Conservation (phyloP, 1,140 invertebrate genomes). For the Sarcophaga peregrina region DNA sequence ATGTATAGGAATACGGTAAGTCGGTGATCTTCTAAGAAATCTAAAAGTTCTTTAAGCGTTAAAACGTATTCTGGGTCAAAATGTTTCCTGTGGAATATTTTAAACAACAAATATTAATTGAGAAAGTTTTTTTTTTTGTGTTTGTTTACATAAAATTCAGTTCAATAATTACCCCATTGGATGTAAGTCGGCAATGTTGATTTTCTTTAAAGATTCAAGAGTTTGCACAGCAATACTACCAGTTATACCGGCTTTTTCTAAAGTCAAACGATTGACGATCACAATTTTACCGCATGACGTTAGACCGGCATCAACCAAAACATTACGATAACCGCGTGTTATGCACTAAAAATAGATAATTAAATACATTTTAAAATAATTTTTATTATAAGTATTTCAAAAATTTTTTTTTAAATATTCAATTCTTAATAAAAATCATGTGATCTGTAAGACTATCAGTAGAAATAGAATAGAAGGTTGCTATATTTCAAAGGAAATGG, state of each 20-base stretch:
- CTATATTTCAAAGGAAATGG: too few relatives aligned
- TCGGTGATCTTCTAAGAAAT: constrained; percentile 55
- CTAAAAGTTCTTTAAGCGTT: constrained; percentile 55
- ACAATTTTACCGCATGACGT: constrained; percentile 63
- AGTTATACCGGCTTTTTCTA: constrained; percentile 52
- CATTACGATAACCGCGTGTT: constrained; percentile 61
- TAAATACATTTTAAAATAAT: too few relatives aligned
- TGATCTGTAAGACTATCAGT: background rate
- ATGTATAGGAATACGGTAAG: constrained; percentile 58
- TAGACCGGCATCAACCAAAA: constrained; percentile 60
- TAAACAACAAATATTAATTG: constrained; percentile 3
- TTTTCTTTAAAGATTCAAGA: constrained; percentile 56
- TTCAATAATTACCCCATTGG: constrained; percentile 57
- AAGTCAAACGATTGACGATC: constrained; percentile 57
- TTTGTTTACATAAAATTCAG: constrained; percentile 9
- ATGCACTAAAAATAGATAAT: constrained; percentile 52
- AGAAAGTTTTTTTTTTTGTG: too few relatives aligned
- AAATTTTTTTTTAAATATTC: background rate
- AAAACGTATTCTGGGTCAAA: constrained; percentile 59
- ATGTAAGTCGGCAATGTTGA: constrained; percentile 62
- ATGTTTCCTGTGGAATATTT: constrained; percentile 53
- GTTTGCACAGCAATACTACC: constrained; percentile 51
- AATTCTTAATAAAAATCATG: background rate
- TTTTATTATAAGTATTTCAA: too few relatives aligned
- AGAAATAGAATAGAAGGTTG: too few relatives aligned